Conservation (phyloP, 2,797 vertebrate species). For the Scleropages formosus region DNA sequence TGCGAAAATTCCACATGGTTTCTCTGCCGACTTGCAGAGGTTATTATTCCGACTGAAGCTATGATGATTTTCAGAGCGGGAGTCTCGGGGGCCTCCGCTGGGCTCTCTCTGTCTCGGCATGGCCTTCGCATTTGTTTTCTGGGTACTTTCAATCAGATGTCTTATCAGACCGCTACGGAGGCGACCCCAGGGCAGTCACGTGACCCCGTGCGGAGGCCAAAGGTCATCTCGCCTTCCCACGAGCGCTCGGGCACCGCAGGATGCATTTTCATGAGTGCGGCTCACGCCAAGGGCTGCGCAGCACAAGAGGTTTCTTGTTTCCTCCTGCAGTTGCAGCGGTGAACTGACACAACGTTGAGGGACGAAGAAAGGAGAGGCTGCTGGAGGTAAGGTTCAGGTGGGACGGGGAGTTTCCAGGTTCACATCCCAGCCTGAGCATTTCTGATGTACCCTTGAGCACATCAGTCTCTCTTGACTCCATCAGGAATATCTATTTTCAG, state of each 20-base stretch:
- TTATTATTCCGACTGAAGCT: constrained; percentile 6
- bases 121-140: neutral
- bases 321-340: neutral
- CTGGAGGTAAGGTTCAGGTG: neutral
- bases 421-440: neutral
- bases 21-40: neutral
- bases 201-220: constrained; percentile 12
- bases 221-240: constrained; percentile 9
- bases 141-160: neutral
- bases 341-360: neutral
- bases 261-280: constrained; percentile 19
- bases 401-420: neutral
- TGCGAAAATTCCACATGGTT: neutral
- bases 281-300: neutral
- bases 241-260: neutral
- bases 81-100: neutral
- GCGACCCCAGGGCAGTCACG: constrained; percentile 13
- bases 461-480: no score
- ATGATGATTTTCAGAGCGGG: constrained; percentile 15
- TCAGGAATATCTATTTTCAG: no score
- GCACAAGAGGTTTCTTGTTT: constrained; percentile 11
- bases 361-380: neutral
- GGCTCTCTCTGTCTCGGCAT: neutral
- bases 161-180: constrained; percentile 23
- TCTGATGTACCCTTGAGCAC: no score